Evolutionary conservation across 2,888 invertebrate genomes (phyloP).

Genomic region (Hedychridium roseum): DNA sequence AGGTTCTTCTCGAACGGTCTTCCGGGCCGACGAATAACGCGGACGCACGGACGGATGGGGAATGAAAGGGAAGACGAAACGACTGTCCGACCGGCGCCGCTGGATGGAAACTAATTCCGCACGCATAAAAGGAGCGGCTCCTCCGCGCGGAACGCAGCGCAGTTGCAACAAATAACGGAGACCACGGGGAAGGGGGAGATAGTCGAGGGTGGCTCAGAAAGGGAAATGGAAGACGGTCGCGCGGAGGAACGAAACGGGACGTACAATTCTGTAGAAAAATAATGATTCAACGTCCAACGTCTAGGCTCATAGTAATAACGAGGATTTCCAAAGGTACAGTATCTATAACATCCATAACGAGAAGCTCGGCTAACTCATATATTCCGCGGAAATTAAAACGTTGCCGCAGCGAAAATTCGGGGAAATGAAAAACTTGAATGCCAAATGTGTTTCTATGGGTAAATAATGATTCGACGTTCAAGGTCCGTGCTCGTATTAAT

Average conservation of each 20-base stretch:
- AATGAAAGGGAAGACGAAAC: conserved; percentile 24
- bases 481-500: too few relatives aligned
- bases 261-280: background rate
- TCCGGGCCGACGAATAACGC: conserved; percentile 15
- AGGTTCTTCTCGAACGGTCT: background rate
- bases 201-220: conserved; percentile 7
- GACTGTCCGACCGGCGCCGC: conserved; percentile 20
- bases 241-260: too few relatives aligned
- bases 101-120: conserved; percentile 40
- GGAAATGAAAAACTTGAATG: too few relatives aligned
- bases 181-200: conserved; percentile 7
- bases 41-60: conserved; percentile 4
- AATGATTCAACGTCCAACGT: too few relatives aligned
- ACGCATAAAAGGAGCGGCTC: conserved; percentile 38
- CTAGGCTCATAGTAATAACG: too few relatives aligned
- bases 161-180: conserved; percentile 7
- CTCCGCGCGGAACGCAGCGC: conserved; percentile 23
- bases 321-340: too few relatives aligned
- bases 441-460: too few relatives aligned
- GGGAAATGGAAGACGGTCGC: background rate
- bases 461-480: too few relatives aligned
- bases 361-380: too few relatives aligned
- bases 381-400: background rate
- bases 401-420: too few relatives aligned
- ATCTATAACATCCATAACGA: too few relatives aligned